Evolutionary conservation across 2,888 invertebrate genomes (phyloP).

Genomic region (Cryptocheilus praepositus): DNA sequence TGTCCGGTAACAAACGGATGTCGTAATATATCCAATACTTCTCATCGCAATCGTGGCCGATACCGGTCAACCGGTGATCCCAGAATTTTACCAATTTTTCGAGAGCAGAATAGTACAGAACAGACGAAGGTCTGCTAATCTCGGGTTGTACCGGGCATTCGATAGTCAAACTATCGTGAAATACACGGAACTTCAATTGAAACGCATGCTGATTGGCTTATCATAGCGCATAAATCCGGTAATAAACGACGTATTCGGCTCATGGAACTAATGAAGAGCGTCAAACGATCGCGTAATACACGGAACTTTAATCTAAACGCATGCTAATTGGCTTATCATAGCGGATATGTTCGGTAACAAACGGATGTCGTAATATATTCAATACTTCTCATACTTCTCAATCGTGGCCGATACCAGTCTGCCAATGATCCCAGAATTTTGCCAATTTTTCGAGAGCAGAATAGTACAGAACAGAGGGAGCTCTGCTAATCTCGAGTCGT

Average conservation of each 20-base stretch:
- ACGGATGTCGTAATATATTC: slow-evolving; percentile 30
- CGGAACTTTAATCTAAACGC: slow-evolving; percentile 41
- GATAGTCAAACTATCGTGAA: no score
- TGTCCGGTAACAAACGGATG: slow-evolving; percentile 10
- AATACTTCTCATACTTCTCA: slow-evolving; percentile 25
- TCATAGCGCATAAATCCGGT: slow-evolving; percentile 29
- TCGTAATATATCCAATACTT: slow-evolving; percentile 35
- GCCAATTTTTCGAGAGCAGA: no score
- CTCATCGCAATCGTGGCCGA: slow-evolving; percentile 22
- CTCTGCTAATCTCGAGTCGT: no score
- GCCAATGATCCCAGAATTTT: no score
- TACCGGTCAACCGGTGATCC: neutral
- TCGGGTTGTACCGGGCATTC: no score
- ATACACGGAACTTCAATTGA: slow-evolving; percentile 48
- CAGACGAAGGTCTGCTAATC: no score
- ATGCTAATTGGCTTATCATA: slow-evolving; percentile 46
- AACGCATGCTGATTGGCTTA: slow-evolving; percentile 40
- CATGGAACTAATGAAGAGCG: slow-evolving; percentile 1
- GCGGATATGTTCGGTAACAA: slow-evolving; percentile 12
- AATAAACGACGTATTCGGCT: no score
- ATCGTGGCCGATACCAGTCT: slow-evolving; percentile 19
- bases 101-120: no score
- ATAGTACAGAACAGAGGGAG: no score
- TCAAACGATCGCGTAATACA: slow-evolving; percentile 1
- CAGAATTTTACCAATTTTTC: no score